Conservation (phyloP, 2,797 vertebrate genomes). For the Cyprinella venusta region DNA sequence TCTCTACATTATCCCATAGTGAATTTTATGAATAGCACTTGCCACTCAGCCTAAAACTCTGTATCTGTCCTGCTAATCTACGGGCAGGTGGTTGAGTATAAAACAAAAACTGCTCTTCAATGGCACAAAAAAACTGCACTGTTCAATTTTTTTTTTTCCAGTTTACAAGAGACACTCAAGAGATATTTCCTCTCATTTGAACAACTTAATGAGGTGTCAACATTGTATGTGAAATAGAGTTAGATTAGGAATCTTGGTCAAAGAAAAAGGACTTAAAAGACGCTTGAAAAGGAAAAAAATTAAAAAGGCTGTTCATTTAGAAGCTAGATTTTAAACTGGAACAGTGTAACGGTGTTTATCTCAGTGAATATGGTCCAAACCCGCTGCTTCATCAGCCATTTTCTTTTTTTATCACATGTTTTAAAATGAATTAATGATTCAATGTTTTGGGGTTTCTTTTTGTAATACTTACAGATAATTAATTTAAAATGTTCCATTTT, state of each 20-base stretch:
- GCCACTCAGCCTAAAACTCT: constrained; percentile 94
- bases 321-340: constrained; percentile 86
- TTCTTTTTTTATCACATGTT: constrained; percentile 81
- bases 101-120: constrained; percentile 92
- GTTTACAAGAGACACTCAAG: constrained; percentile 96
- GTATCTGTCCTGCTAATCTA: constrained; percentile 97
- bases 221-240: constrained; percentile 76
- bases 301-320: constrained; percentile 68
- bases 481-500: constrained; percentile 82
- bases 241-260: constrained; percentile 46
- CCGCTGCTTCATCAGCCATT: constrained; percentile 86
- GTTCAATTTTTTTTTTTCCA: constrained; percentile 95
- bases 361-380: constrained; percentile 84
- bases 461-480: constrained; percentile 85
- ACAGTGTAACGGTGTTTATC: constrained; percentile 90
- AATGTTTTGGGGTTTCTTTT: constrained; percentile 73
- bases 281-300: constrained; percentile 50
- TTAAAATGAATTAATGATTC: constrained; percentile 81
- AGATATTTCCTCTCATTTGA: constrained; percentile 92
- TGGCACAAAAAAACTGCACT: constrained; percentile 96
- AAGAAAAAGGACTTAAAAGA: constrained; percentile 42
- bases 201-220: constrained; percentile 82
- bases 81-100: constrained; percentile 99
- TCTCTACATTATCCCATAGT: constrained; percentile 80
- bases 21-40: constrained; percentile 95